Evolutionary conservation across 2,797 vertebrate genomes (phyloP).

Genomic region (Schizopygopsis malacanthus): DNA sequence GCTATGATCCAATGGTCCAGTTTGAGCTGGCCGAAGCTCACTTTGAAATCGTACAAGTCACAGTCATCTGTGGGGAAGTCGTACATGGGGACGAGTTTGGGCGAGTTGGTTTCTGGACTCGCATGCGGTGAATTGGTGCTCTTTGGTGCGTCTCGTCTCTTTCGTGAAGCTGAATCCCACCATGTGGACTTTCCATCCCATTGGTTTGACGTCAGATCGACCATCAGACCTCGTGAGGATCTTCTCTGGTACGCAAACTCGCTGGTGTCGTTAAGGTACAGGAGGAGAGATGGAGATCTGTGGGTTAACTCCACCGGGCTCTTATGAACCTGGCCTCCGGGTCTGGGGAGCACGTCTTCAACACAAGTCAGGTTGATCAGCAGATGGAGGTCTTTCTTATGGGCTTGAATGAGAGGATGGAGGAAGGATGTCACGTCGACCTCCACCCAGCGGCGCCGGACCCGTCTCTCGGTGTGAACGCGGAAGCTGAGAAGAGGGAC

Average conservation of each 20-base stretch:
- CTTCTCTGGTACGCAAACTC: conserved; percentile 77
- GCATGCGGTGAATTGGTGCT: conserved; percentile 61
- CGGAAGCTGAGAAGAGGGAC: conserved; percentile 77
- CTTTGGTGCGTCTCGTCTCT: conserved; percentile 73
- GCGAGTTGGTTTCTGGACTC: conserved; percentile 68
- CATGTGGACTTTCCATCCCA: conserved; percentile 54
- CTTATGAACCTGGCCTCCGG: conserved; percentile 40
- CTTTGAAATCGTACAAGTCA: conserved; percentile 87
- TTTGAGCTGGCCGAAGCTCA: conserved; percentile 91
- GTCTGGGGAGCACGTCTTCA: conserved; percentile 51
- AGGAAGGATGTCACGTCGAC: conserved; percentile 89
- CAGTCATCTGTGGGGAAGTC: conserved; percentile 86
- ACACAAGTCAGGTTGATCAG: conserved; percentile 85
- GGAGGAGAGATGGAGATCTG: conserved; percentile 84
- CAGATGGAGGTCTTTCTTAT: conserved; percentile 81
- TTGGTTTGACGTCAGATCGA: conserved; percentile 33
- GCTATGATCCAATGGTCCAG: conserved; percentile 95
- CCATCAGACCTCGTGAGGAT: conserved; percentile 43
- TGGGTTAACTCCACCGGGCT: conserved; percentile 63
- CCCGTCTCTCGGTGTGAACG: conserved; percentile 68
- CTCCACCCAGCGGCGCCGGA: conserved; percentile 83
- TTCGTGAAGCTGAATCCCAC: conserved; percentile 62
- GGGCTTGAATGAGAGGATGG: conserved; percentile 79
- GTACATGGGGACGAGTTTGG: conserved; percentile 77
- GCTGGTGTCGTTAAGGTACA: conserved; percentile 91